Conservation (phyloP, 1,140 invertebrate genomes). For the Trichonephila clavata region DNA sequence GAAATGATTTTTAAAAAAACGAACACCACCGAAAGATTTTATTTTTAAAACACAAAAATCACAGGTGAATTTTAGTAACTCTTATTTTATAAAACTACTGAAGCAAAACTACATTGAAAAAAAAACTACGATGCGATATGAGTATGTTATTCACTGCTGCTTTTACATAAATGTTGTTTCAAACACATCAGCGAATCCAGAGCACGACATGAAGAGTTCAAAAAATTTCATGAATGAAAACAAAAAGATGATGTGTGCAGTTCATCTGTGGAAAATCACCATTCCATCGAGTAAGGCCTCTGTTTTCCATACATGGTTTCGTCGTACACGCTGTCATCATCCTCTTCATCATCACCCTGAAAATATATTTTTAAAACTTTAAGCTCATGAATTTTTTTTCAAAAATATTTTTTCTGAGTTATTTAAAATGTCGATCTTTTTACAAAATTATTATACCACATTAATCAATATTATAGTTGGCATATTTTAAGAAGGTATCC, state of each 20-base stretch:
- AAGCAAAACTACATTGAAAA: constrained; percentile 23
- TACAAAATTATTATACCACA: no score
- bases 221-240: constrained; percentile 1
- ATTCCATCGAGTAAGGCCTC: constrained; percentile 71
- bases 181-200: not conserved
- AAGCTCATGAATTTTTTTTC: not conserved
- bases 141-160: not conserved
- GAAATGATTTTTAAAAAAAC: not conserved
- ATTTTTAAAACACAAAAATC: constrained; percentile 39
- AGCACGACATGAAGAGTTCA: not conserved
- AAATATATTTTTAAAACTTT: not conserved
- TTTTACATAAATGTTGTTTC: not conserved
- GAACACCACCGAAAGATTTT: constrained; percentile 28
- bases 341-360: constrained; percentile 23
- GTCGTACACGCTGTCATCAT: constrained; percentile 32
- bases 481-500: no score
- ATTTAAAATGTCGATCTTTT: no score
- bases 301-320: constrained; percentile 42
- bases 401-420: no score
- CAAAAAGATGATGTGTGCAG: constrained; percentile 27
- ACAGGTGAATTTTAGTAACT: constrained; percentile 17
- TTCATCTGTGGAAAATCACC: constrained; percentile 26
- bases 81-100: constrained; percentile 30
- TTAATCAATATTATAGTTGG: no score
- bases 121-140: constrained; percentile 28